Evolutionary conservation across 2,888 invertebrate species (phyloP).

Genomic region (Bellardia pandia): DNA sequence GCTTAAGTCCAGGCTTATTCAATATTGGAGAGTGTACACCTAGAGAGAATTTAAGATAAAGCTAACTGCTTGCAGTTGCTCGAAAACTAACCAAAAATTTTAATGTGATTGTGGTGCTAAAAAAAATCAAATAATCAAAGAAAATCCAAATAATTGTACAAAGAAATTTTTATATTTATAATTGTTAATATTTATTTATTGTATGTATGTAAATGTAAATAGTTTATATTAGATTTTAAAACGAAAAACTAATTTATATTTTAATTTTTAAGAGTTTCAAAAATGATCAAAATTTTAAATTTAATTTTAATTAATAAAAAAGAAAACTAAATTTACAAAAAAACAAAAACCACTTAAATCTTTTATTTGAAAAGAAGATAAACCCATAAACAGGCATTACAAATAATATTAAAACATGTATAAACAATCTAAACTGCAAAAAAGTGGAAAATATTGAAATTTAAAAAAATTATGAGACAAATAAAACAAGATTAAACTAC

Average conservation of each 20-base stretch:
- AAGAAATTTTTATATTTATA: conserved; percentile 72
- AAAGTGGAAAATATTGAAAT: no score
- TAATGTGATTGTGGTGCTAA: conserved; percentile 74
- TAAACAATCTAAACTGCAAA: not conserved
- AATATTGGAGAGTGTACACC: not conserved
- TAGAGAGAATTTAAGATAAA: conserved; percentile 8
- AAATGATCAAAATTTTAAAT: conserved; percentile 62
- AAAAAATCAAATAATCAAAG: conserved; percentile 43
- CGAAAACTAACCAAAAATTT: conserved; percentile 44
- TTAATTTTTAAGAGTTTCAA: conserved; percentile 50
- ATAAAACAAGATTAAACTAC: not conserved
- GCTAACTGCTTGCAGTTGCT: conserved; percentile 63
- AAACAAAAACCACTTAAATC: not conserved
- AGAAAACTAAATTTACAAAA: conserved; percentile 45
- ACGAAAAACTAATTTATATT: conserved; percentile 28
- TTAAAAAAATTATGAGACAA: not conserved
- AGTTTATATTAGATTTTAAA: conserved; percentile 30
- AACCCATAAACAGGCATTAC: not conserved
- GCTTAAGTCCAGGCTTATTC: conserved; percentile 74
- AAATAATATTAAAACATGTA: not conserved
- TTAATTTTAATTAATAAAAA: conserved; percentile 56
- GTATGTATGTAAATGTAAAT: conserved; percentile 58
- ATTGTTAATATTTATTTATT: conserved; percentile 65
- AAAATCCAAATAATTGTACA: conserved; percentile 77
- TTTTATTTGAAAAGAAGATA: conserved; percentile 14